Evolutionary conservation across 2,113 vertebrate genomes (phyloP).

Genomic region (Pteropus alecto): DNA sequence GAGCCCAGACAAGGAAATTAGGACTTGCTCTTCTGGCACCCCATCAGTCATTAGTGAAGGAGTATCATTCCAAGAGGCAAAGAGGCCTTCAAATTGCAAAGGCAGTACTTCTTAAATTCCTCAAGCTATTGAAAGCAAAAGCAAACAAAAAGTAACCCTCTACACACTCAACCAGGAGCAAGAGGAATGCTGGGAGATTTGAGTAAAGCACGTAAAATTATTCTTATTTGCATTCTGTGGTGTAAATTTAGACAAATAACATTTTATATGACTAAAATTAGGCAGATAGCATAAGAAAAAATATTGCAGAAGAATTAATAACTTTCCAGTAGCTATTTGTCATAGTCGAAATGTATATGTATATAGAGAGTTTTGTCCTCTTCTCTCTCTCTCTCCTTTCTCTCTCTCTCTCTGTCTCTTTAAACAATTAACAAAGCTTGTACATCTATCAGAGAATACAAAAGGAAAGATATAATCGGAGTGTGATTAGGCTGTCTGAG

Average conservation of each 20-base stretch:
- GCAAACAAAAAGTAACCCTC: not conserved
- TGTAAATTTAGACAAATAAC: not conserved
- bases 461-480: not conserved
- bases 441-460: not conserved
- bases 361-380: not conserved
- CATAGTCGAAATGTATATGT: not conserved
- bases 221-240: not conserved
- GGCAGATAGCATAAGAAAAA: not conserved
- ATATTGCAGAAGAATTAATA: not conserved
- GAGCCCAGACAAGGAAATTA: not conserved
- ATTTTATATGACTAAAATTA: not conserved
- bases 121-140: not conserved
- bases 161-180: not conserved
- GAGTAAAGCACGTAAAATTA: not conserved
- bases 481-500: not conserved
- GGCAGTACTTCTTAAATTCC: not conserved
- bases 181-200: not conserved
- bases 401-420: not conserved
- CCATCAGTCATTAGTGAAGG: not conserved
- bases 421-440: not conserved
- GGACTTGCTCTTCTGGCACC: fast-evolving
- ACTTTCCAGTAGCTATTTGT: not conserved
- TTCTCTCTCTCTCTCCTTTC: too few relatives aligned
- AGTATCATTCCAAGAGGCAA: not conserved
- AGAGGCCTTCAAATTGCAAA: not conserved